A percentile compares a stretch with the other conserved stretches of the same genome.
phyloP scores from a whole-genome alignment of 1,140 invertebrate species.

The Bilobella aurantiaca region DNA sequence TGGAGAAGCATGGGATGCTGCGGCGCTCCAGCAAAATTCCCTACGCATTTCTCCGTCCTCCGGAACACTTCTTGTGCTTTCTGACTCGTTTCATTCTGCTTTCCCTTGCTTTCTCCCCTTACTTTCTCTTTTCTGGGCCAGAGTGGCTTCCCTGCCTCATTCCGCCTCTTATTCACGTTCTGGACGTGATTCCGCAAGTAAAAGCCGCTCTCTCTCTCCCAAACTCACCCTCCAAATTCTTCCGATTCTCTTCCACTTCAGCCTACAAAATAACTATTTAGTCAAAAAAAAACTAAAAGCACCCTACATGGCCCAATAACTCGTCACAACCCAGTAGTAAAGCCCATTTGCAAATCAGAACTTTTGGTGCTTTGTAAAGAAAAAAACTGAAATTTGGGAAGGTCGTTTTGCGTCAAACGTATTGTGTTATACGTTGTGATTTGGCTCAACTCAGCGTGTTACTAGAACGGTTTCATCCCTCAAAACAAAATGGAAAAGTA shows the following conservation, averaged over 20 bases:
- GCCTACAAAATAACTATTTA: no score
- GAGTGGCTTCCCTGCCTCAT: neutral
- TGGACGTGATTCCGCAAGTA: conserved; percentile 9
- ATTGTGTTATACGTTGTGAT: no score
- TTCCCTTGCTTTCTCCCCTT: neutral
- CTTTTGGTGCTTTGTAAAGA: neutral
- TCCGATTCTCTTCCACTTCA: neutral
- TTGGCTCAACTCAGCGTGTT: no score
- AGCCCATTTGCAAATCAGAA: no score
- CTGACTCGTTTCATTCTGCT: neutral
- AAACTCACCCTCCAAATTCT: neutral
- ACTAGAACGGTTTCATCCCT: no score
- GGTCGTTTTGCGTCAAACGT: no score
- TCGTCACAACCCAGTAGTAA: no score
- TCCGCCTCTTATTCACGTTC: neutral
- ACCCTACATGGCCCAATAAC: no score
- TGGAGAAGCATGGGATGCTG: neutral
- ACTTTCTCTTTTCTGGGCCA: no score
- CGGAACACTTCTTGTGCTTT: neutral
- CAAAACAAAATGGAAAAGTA: no score
- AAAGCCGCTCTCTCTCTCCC: neutral
- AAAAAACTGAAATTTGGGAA: no score
- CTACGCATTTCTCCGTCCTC: neutral
- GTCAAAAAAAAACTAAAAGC: no score
- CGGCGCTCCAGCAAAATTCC: neutral